These are phyloP conservation scores for human (Homo sapiens) DNA, from an alignment of 2,113 vertebrate genomes.

Conservation along the genomic window GRCh38 chr15:80427501-80428000, in stretches of 20 bases:
- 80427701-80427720: too few relatives aligned
- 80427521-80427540: background rate
- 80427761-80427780: background rate
- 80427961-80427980: too few relatives aligned
- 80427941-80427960: background rate
- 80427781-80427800: background rate
- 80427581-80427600: background rate
- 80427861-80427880: background rate
- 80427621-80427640: background rate
- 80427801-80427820: background rate
- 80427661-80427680: background rate
- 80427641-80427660: background rate
- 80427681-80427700: background rate
- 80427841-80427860: background rate
- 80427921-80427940: background rate
- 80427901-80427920: background rate
- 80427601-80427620: accelerated
- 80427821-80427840: background rate
- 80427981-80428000: background rate
- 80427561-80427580: background rate
- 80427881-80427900: background rate
- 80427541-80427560: background rate
- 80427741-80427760: background rate
- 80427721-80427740: background rate
- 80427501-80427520: background rate